Conservation (phyloP, 2,888 invertebrate species). For the Drosophila falleni region DNA sequence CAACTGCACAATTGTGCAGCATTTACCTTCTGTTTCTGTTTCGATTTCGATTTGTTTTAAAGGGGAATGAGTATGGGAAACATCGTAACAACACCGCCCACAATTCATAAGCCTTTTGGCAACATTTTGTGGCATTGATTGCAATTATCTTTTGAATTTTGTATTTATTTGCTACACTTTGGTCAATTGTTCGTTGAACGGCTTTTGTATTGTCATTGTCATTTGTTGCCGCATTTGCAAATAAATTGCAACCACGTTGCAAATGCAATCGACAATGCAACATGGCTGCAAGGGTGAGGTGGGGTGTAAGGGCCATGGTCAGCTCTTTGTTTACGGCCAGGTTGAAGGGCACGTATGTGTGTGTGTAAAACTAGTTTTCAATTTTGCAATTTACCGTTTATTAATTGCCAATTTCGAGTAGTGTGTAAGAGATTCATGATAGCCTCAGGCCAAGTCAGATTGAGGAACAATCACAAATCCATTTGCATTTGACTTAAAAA, state of each 20-base stretch:
- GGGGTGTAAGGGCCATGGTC: constrained; percentile 3
- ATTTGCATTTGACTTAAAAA: background rate
- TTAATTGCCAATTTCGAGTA: constrained; percentile 76
- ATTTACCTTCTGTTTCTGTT: constrained; percentile 54
- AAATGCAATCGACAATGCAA: constrained; percentile 14
- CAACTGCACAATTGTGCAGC: constrained; percentile 58
- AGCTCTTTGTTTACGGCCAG: constrained; percentile 12
- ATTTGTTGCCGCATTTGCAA: constrained; percentile 58
- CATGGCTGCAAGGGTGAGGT: constrained; percentile 1
- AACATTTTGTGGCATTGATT: constrained; percentile 81
- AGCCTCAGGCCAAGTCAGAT: constrained; percentile 26
- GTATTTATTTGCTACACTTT: constrained; percentile 81
- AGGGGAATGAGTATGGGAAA: background rate
- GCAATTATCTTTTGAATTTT: constrained; percentile 83
- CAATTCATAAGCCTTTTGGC: constrained; percentile 80
- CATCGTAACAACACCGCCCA: constrained; percentile 38
- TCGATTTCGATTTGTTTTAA: constrained; percentile 8
- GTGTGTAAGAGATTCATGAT: constrained; percentile 30
- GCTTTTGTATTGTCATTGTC: constrained; percentile 62
- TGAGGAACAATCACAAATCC: background rate
- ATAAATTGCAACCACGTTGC: constrained; percentile 47
- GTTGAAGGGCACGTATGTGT: constrained; percentile 5
- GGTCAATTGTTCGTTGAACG: constrained; percentile 68
- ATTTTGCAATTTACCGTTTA: constrained; percentile 69
- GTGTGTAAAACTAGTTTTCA: constrained; percentile 48